Evolutionary conservation across 2,888 invertebrate species (phyloP), one percentile per base, ranked within the genome.

Genomic region (Agelastica alni): DNA sequence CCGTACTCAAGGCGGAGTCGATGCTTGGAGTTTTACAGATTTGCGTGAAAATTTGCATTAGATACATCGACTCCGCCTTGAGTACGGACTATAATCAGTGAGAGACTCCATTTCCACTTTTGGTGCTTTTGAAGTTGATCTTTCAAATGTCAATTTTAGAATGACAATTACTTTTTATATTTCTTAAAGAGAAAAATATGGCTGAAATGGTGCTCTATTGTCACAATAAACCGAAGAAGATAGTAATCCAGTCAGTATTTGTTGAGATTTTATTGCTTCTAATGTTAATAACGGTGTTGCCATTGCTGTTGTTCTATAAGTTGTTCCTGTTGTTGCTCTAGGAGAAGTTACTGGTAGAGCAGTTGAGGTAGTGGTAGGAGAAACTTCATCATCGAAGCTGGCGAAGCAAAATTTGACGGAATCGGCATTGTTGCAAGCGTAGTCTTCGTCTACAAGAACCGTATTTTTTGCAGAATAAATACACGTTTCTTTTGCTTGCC

Each of bases 391-490:
- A 14, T 41, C 39, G n/a, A 22, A 42, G 22, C 30, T 49, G 5
- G 7, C 14, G 6, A 49, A 20, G 10, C 49, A 49, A 2, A 9
- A 14, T 22, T 18, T 22, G n/a, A 49, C 22, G 6, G 34, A 22
- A 2, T 16, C 7, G n/a, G 42, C 49, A n/a, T 30, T 42, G 13
- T 31, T 39, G 12, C 49, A 49, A 14, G 34, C 39, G 10, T 42
- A 49, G 5, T 41, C 42, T 32, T 49, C 49, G 16, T 42, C n/a
- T 10, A 12, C 10, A 6, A 13, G 5, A 2, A 34, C n/a, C 4
- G 42, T 42, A 2, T 12, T 31, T 5, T 5, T 10, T 1, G 26
- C 42, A 10, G 30, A n/a, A n/a, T n/a, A n/a, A n/a, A n/a, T n/a
- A n/a, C 18, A 2, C 1, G 10, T 5, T n/a, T 16, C 2, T 14